Conservation (phyloP, 1,140 invertebrate species). For the Nixonia krombeini region DNA sequence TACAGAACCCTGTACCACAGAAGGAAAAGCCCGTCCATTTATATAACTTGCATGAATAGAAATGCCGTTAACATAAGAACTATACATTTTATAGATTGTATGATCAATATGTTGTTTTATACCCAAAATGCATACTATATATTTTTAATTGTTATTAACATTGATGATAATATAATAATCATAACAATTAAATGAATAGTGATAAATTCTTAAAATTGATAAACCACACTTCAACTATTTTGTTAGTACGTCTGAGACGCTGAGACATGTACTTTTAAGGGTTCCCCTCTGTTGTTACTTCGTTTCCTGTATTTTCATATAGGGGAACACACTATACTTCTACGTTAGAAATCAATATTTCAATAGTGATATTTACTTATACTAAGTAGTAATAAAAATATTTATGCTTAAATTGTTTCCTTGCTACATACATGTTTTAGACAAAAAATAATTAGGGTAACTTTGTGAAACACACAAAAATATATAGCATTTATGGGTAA, state of each 20-base stretch:
- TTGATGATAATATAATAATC: too few species aligned
- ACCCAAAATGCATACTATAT: slow-evolving; percentile 46
- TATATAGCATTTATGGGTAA: slow-evolving; percentile 34
- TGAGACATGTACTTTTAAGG: slow-evolving; percentile 33
- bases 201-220: too few species aligned
- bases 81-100: slow-evolving; percentile 43
- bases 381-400: too few species aligned
- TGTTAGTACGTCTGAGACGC: slow-evolving; percentile 35
- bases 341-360: slow-evolving; percentile 39
- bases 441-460: too few species aligned
- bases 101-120: slow-evolving; percentile 39
- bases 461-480: too few species aligned
- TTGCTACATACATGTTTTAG: too few species aligned
- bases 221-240: too few species aligned
- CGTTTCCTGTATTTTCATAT: slow-evolving; percentile 34
- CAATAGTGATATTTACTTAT: slow-evolving; percentile 21
- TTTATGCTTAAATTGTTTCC: too few species aligned
- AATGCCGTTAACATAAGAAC: slow-evolving; percentile 44
- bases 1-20: slow-evolving; percentile 52
- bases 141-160: background rate
- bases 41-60: slow-evolving; percentile 43
- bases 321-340: slow-evolving; percentile 33
- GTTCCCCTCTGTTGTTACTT: slow-evolving; percentile 37
- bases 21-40: slow-evolving; percentile 47
- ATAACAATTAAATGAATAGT: too few species aligned